Evolutionary conservation across 1,140 invertebrate genomes (phyloP).

Genomic region (Stegodyphus mimosarum): DNA sequence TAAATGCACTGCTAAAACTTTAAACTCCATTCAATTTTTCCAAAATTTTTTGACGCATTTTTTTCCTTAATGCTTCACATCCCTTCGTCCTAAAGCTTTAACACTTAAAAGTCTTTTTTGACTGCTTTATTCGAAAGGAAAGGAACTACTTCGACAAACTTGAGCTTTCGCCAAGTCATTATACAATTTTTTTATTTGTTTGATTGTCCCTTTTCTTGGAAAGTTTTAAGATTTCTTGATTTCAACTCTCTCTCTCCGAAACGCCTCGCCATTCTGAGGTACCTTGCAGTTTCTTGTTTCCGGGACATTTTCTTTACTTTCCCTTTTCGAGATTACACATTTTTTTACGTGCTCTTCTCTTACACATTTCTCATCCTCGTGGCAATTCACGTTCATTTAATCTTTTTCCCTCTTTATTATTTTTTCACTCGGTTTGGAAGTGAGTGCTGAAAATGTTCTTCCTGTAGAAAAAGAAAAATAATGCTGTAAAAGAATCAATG

Average conservation of each 20-base stretch:
- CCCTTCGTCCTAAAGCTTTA: conserved; percentile 10
- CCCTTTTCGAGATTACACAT: conserved; percentile 4
- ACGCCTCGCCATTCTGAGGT: conserved; percentile 13
- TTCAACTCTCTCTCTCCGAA: conserved; percentile 14
- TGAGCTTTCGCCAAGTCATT: conserved; percentile 51
- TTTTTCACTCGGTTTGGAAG: not conserved
- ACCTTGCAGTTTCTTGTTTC: conserved; percentile 16
- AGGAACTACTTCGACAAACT: conserved; percentile 34
- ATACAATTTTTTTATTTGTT: conserved; percentile 32
- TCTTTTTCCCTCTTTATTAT: conserved; percentile 1
- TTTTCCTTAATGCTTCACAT: no score
- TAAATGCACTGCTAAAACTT: no score
- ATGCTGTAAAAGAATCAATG: no score
- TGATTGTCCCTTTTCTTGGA: conserved; percentile 17
- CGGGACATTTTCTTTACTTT: conserved; percentile 16
- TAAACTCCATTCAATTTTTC: no score
- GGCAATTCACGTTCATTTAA: conserved; percentile 14
- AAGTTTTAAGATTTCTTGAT: conserved; percentile 42
- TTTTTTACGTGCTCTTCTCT: not conserved
- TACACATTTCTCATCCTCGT: not conserved
- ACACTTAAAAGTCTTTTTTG: conserved; percentile 29
- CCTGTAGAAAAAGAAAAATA: no score
- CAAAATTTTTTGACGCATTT: no score
- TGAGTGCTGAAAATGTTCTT: no score
- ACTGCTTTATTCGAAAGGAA: conserved; percentile 30